Evolutionary conservation across 2,888 invertebrate genomes (phyloP).

Genomic region (Scaptomyza reducta): DNA sequence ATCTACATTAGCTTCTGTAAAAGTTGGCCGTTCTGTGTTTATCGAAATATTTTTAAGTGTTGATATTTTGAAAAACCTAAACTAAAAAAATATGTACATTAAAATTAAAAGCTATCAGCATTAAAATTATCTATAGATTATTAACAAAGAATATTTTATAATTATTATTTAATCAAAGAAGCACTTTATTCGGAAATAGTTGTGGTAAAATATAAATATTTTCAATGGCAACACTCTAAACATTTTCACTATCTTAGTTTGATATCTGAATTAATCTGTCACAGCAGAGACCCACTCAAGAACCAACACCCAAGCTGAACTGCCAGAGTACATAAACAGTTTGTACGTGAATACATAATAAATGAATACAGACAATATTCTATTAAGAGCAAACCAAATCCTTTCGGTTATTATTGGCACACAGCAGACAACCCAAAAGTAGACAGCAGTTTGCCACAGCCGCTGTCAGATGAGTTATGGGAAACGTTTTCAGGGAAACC

Average conservation of each 20-base stretch:
- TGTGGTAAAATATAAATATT: not conserved
- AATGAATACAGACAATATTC: constrained; percentile 3
- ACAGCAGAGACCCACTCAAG: not conserved
- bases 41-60: too few species aligned
- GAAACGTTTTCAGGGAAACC: constrained; percentile 17
- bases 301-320: constrained; percentile 6
- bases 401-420: constrained; percentile 48
- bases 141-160: too few species aligned
- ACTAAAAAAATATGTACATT: too few species aligned
- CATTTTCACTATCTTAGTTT: not conserved
- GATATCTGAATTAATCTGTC: constrained; percentile 1
- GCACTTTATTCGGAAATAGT: not conserved
- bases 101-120: too few species aligned
- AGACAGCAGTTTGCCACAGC: constrained; percentile 37
- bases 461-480: constrained; percentile 17
- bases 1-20: too few species aligned
- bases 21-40: too few species aligned
- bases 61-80: too few species aligned
- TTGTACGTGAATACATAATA: not conserved
- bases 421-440: constrained; percentile 12
- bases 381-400: constrained; percentile 47
- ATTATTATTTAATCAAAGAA: too few species aligned
- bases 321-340: constrained; percentile 18
- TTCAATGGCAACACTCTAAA: too few species aligned
- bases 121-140: too few species aligned